phyloP scores from a whole-genome alignment of 2,888 invertebrate genomes.

The Lycocerus yunnanus region DNA sequence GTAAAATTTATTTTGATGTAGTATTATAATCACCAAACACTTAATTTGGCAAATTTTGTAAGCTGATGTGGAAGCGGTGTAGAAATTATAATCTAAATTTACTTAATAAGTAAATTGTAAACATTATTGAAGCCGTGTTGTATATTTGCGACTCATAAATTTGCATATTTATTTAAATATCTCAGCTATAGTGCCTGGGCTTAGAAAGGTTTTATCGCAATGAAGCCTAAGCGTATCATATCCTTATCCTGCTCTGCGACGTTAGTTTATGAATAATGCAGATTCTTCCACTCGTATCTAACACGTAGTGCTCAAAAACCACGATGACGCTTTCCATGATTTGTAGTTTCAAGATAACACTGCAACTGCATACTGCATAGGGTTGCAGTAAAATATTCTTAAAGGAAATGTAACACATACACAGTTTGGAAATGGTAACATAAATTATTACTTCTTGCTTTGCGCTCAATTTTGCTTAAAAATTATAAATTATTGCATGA shows the following conservation, averaged over 20 bases:
- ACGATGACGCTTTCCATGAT: constrained; percentile 34
- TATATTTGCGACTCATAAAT: constrained; percentile 13
- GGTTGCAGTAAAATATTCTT: background rate
- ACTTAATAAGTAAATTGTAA: constrained; percentile 3
- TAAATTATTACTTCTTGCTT: background rate
- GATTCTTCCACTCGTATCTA: constrained; percentile 33
- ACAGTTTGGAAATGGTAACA: background rate
- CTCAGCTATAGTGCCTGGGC: constrained; percentile 9
- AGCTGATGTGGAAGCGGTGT: background rate
- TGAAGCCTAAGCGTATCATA: constrained; percentile 18
- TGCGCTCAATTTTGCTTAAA: background rate
- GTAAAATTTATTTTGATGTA: background rate
- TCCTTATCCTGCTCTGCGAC: constrained; percentile 30
- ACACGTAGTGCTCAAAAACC: constrained; percentile 34
- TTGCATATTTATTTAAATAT: constrained; percentile 19
- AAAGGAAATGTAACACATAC: background rate
- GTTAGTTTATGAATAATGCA: constrained; percentile 36
- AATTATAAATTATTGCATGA: too few species aligned
- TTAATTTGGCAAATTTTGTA: background rate
- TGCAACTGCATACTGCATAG: constrained; percentile 2
- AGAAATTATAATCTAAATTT: background rate
- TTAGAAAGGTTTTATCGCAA: constrained; percentile 20
- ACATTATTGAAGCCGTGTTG: constrained; percentile 9
- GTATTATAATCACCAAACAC: background rate
- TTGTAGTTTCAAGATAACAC: constrained; percentile 32